Evolutionary conservation across 2,888 invertebrate genomes (phyloP).

Genomic region (Drosophila pseudotalamancana): DNA sequence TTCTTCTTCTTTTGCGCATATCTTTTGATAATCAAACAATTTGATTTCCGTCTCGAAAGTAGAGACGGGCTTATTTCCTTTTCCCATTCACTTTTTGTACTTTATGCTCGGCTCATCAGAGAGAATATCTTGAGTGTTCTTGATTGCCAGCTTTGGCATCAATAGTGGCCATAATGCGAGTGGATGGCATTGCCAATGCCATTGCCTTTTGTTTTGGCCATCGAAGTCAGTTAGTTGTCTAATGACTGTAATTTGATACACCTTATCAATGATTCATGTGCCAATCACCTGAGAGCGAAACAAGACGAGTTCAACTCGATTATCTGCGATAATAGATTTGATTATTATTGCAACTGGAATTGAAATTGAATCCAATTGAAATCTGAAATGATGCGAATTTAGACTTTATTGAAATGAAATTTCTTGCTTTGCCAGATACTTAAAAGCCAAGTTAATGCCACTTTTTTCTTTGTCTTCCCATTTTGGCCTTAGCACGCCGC

Average conservation of each 20-base stretch:
- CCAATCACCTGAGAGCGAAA: slow-evolving; percentile 40
- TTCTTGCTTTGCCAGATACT: slow-evolving; percentile 52
- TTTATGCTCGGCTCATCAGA: slow-evolving; percentile 16
- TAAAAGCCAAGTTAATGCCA: slow-evolving; percentile 39
- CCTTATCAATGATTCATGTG: slow-evolving; percentile 76
- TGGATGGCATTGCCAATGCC: slow-evolving; percentile 1
- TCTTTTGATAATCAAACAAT: slow-evolving; percentile 50
- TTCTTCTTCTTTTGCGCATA: background rate
- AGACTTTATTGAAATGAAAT: slow-evolving; percentile 46
- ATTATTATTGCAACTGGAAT: slow-evolving; percentile 58
- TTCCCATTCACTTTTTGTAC: background rate
- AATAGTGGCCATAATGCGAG: slow-evolving; percentile 22
- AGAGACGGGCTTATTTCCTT: background rate
- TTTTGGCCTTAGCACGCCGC: slow-evolving; percentile 52
- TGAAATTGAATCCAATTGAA: too few species aligned
- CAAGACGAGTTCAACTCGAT: too few species aligned
- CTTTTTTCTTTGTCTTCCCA: background rate
- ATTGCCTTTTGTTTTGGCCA: slow-evolving; percentile 50
- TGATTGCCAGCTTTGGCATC: slow-evolving; percentile 62
- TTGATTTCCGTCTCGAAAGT: slow-evolving; percentile 50
- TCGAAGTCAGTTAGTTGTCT: slow-evolving; percentile 63
- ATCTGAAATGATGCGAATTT: too few species aligned
- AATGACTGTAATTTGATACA: slow-evolving; percentile 75
- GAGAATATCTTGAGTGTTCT: slow-evolving; percentile 37
- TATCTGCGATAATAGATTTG: slow-evolving; percentile 30